Evolutionary conservation across 2,113 vertebrate genomes (phyloP), one percentile per base, ranked within the genome.

Genomic region (Ciconia boyciana): DNA sequence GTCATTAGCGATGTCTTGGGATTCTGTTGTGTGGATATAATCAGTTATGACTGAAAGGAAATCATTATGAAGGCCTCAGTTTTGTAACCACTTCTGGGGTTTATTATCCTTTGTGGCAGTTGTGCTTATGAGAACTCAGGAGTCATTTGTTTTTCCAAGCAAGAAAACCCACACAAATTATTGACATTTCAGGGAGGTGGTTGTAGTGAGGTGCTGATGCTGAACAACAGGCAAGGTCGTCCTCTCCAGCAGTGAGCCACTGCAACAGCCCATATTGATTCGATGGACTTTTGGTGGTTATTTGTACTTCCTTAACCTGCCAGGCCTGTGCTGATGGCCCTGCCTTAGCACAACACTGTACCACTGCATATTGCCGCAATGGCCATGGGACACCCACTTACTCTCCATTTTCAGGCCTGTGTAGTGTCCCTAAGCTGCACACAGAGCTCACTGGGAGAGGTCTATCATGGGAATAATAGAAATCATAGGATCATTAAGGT

Each of bases 11-110:
- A 71, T 2, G 5, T 62, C 92, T 60, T 69, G 70, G 77, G 57
- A 65, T 44, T 48, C 52, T 66, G n/a, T 81, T 83, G 14, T 58
- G 57, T 52, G 71, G 44, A 43, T 68, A 58, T 94, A 81, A 94
- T 83, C 51, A n/a, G n/a, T 86, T 87, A 39, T 49, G 90, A 93
- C 91, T 92, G 88, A 91, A 89, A 93, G 85, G 61, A 94, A 96
- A 89, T 88, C 13, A 0, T 96, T 95, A 79, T 1, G 1, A 69
- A 57, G 54, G 13, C 85, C 68, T 93, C 43, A 2, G 24, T 70
- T 95, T 92, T 76, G 55, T 92, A 87, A 55, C 70, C 43, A 44
- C 66, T 86, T 44, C 66, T 65, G 68, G 46, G 24, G 21, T 44
- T 83, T 86, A 25, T 84, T 83, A 58, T 87, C 54, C 83, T 83